Conservation (phyloP, 2,113 vertebrate species). For the Zosterops lateralis region DNA sequence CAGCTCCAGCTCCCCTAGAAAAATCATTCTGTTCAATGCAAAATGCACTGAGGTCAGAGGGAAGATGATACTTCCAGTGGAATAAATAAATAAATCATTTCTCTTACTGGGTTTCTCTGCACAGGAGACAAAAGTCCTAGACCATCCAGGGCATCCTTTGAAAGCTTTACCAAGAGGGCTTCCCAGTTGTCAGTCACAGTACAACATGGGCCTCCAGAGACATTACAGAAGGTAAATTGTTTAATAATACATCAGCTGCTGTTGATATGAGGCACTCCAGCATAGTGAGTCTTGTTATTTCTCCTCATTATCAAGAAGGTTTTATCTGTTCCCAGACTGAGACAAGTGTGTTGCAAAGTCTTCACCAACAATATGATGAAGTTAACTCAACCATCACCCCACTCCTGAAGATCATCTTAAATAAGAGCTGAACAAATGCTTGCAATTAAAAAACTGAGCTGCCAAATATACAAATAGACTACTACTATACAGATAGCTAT, state of each 20-base stretch:
- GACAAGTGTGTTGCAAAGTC: neutral
- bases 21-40: neutral
- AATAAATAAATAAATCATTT: conserved; percentile 42
- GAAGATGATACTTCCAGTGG: neutral
- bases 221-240: conserved; percentile 41
- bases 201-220: conserved; percentile 41
- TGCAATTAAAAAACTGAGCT: neutral
- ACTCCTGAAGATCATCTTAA: neutral
- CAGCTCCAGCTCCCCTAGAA: neutral
- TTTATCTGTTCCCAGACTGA: conserved; percentile 49
- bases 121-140: conserved; percentile 1
- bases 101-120: neutral
- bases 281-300: conserved; percentile 50
- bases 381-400: neutral
- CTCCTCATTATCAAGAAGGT: conserved; percentile 43
- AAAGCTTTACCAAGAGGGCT: conserved; percentile 32
- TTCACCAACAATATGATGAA: neutral
- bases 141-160: conserved; percentile 1
- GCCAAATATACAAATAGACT: neutral
- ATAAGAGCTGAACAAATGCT: neutral
- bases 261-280: conserved; percentile 29
- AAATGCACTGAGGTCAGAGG: conserved; percentile 7
- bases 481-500: neutral
- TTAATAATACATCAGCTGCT: conserved; percentile 73
- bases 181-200: conserved; percentile 56